Conservation (phyloP, 1,140 invertebrate genomes). For the Drosophila ercepeae region DNA sequence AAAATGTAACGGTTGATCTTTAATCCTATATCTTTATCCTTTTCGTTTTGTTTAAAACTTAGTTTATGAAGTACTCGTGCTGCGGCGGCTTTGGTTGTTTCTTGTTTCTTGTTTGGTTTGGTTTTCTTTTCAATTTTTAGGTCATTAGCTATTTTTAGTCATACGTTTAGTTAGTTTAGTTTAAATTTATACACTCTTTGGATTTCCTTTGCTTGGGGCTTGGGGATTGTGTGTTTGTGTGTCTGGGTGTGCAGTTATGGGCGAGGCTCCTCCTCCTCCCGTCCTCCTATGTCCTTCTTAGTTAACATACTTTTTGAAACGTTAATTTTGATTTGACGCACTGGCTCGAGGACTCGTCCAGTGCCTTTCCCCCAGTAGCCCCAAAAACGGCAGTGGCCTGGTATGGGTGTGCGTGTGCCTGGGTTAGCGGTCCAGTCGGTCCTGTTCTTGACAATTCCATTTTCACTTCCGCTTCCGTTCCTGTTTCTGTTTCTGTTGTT, state of each 20-base stretch:
- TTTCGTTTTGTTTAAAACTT: conserved; percentile 37
- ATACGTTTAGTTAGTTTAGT: conserved; percentile 41
- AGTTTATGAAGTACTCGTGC: conserved; percentile 39
- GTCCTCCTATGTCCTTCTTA: conserved; percentile 5
- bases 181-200: conserved; percentile 60
- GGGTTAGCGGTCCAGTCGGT: conserved; percentile 11
- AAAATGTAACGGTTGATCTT: conserved; percentile 55
- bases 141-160: conserved; percentile 12
- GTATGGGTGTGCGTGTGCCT: neutral
- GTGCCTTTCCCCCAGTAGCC: neutral
- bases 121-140: neutral
- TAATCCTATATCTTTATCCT: conserved; percentile 5
- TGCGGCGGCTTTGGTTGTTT: conserved; percentile 21
- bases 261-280: conserved; percentile 9
- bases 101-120: too few relatives aligned
- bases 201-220: conserved; percentile 15
- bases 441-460: conserved; percentile 3
- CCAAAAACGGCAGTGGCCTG: conserved; percentile 4
- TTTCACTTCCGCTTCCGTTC: conserved; percentile 9
- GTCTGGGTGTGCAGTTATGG: conserved; percentile 28
- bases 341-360: conserved; percentile 39
- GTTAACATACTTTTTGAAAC: conserved; percentile 79
- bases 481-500: neutral
- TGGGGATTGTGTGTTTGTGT: conserved; percentile 13
- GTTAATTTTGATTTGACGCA: conserved; percentile 73